Conservation (phyloP, 2,888 invertebrate genomes). For the Pantelozetes paolii region DNA sequence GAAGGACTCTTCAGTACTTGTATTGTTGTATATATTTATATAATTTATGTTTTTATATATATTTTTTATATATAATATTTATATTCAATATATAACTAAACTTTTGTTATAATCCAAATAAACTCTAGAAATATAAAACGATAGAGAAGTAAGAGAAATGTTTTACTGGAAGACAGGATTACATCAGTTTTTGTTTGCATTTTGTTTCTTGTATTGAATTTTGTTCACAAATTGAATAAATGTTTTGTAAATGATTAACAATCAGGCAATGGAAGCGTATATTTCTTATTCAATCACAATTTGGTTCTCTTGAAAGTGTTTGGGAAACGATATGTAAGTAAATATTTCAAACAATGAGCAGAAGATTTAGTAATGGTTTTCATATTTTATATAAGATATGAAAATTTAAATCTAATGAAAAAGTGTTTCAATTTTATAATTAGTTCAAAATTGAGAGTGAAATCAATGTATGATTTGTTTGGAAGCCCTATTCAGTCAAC, state of each 20-base stretch:
- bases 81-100: slow-evolving; percentile 21
- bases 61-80: background rate
- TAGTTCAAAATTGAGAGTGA: background rate
- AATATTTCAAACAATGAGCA: slow-evolving; percentile 18
- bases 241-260: slow-evolving; percentile 27
- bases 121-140: slow-evolving; percentile 30
- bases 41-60: background rate
- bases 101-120: slow-evolving; percentile 11
- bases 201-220: background rate
- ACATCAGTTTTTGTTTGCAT: slow-evolving; percentile 29
- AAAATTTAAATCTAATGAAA: slow-evolving; percentile 28
- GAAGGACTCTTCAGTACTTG: no score
- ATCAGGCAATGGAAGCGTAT: slow-evolving; percentile 28
- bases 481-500: slow-evolving; percentile 34
- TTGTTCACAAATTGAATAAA: slow-evolving; percentile 17
- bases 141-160: slow-evolving; percentile 4
- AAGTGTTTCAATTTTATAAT: background rate
- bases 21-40: slow-evolving; percentile 9
- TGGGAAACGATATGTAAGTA: background rate
- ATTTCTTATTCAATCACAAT: slow-evolving; percentile 10
- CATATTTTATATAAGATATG: slow-evolving; percentile 4
- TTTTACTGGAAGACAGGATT: slow-evolving; percentile 21
- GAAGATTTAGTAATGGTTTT: background rate
- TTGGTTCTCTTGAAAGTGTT: background rate
- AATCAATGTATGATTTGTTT: slow-evolving; percentile 5